Evolutionary conservation across 2,113 vertebrate genomes (phyloP).

Genomic region (Nycticryphes semicollaris): DNA sequence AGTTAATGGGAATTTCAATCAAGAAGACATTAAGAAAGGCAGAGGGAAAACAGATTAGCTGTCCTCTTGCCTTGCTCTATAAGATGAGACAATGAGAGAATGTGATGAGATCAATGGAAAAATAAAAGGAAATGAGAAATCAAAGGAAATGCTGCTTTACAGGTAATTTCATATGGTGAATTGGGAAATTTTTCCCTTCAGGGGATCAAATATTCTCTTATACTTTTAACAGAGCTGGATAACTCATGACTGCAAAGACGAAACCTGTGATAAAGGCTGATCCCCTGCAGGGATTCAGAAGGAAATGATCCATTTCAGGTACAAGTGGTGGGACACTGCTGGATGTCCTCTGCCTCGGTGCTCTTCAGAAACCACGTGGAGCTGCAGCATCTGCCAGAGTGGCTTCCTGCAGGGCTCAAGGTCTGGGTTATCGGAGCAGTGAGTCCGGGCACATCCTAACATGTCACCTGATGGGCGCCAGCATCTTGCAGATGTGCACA

Average conservation of each 20-base stretch:
- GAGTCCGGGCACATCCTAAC: not conserved
- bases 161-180: not conserved
- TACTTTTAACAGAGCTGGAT: conserved; percentile 21
- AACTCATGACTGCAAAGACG: not conserved
- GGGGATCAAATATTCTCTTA: conserved; percentile 12
- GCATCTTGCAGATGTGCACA: not conserved
- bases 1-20: conserved; percentile 23
- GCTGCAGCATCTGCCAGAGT: not conserved
- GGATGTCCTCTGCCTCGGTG: not conserved
- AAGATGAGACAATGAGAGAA: not conserved
- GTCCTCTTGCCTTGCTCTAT: not conserved
- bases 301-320: not conserved
- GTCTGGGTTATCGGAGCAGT: rapidly evolving
- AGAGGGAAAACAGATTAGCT: conserved; percentile 54
- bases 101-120: conserved; percentile 50
- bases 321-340: not conserved
- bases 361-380: not conserved
- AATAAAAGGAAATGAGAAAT: conserved; percentile 49
- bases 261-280: not conserved
- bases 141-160: conserved; percentile 29
- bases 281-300: not conserved
- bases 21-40: not conserved
- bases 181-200: conserved; percentile 21
- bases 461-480: rapidly evolving
- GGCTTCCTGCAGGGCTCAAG: rapidly evolving